Percentiles rank a stretch among this genome's conserved stretches.
These are phyloP conservation scores for Rhagoletis pomonella DNA, from an alignment of 1,140 invertebrate genomes.

Conservation along the genomic window DNA sequence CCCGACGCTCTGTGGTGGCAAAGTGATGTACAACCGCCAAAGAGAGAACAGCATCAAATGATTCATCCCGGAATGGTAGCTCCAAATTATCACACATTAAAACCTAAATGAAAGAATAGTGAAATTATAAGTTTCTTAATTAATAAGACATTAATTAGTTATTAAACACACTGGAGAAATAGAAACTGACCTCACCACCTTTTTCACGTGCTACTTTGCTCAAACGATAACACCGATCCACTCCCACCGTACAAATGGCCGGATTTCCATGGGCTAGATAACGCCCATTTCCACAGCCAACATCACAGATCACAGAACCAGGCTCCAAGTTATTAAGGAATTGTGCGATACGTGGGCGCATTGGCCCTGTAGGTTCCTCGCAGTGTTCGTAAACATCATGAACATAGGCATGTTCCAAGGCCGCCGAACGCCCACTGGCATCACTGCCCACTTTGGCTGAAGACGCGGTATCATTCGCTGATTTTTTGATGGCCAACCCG, in stretches of 20 bases:
- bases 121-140: too few species aligned
- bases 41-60: conserved; percentile 95
- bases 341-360: conserved; percentile 89
- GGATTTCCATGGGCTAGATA: conserved; percentile 90
- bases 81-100: conserved; percentile 91
- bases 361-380: conserved; percentile 81
- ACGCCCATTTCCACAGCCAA: conserved; percentile 95
- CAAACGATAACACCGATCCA: conserved; percentile 88
- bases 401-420: conserved; percentile 94
- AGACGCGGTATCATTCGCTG: neutral
- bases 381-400: conserved; percentile 95
- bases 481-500: neutral
- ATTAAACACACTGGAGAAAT: neutral
- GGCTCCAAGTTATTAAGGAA: conserved; percentile 92
- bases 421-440: conserved; percentile 78
- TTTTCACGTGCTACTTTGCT: conserved; percentile 84
- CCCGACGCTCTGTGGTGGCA: conserved; percentile 91
- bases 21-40: conserved; percentile 97
- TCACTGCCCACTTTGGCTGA: conserved; percentile 61
- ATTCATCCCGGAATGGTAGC: conserved; percentile 92
- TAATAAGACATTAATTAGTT: too few species aligned
- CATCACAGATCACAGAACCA: conserved; percentile 93
- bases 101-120: conserved; percentile 77
- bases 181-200: conserved; percentile 84
- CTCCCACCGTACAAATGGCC: conserved; percentile 89